Conservation (phyloP, 2,797 vertebrate species). For the Aviceda leuphotes region DNA sequence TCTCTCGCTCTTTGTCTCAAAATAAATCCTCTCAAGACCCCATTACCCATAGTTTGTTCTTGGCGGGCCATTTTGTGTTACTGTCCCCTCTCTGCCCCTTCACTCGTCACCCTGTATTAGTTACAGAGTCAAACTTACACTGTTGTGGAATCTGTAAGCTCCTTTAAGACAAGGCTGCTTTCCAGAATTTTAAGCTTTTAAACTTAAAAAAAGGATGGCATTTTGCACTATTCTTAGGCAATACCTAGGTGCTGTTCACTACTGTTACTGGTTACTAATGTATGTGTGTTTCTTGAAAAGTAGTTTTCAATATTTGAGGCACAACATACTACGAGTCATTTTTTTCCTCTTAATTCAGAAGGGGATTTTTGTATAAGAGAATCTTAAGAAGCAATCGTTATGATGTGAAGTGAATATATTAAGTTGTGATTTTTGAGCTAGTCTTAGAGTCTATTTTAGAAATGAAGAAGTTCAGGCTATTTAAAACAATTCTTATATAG, state of each 20-base stretch:
- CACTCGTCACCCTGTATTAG: accelerated
- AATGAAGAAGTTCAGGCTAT: not conserved
- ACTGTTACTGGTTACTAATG: not conserved
- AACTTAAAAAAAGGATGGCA: not conserved
- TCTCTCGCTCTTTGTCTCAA: not conserved
- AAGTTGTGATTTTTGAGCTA: not conserved
- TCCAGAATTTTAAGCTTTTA: not conserved
- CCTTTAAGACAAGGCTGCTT: not conserved
- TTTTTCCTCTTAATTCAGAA: not conserved
- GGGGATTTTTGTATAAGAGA: not conserved
- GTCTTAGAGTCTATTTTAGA: not conserved
- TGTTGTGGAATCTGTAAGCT: not conserved
- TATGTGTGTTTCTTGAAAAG: not conserved
- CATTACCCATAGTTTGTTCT: not conserved
- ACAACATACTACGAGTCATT: not conserved
- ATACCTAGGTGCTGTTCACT: not conserved
- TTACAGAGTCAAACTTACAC: not conserved
- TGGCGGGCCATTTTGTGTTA: not conserved
- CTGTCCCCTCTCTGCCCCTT: not conserved
- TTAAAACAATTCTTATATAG: not conserved
- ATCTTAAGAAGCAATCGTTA: not conserved
- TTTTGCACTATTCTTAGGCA: not conserved
- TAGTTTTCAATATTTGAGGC: not conserved
- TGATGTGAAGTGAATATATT: not conserved
- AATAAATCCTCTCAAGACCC: not conserved